These are phyloP conservation scores for Heteromormyrus szaboi DNA, from an alignment of 2,797 vertebrate genomes.

Conservation along the genomic window DNA sequence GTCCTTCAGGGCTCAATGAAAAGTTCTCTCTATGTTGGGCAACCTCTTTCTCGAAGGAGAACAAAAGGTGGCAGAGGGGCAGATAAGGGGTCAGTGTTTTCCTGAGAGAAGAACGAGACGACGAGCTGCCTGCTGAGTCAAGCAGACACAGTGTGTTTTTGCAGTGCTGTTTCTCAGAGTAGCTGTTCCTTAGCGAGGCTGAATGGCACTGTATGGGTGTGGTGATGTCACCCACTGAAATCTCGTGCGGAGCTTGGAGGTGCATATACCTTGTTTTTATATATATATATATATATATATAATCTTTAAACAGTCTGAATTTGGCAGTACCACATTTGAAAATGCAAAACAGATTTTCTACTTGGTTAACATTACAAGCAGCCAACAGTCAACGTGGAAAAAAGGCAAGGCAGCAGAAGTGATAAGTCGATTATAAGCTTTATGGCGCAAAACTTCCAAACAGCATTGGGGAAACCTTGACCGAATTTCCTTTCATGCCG, in stretches of 20 bases:
- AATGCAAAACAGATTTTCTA: not conserved
- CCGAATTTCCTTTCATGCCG: not conserved
- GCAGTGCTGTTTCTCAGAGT: slow-evolving; percentile 29
- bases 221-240: not conserved
- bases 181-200: not conserved
- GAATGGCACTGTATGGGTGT: not conserved
- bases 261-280: not conserved
- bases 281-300: too few species aligned
- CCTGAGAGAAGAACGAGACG: slow-evolving; percentile 28
- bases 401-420: not conserved
- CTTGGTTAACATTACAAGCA: slow-evolving; percentile 6
- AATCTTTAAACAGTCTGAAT: not conserved
- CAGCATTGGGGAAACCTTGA: not conserved
- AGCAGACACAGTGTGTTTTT: slow-evolving; percentile 35
- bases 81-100: slow-evolving; percentile 42
- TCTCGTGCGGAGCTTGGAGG: not conserved
- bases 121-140: slow-evolving; percentile 38
- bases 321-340: not conserved
- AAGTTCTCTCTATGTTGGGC: slow-evolving; percentile 39
- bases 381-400: not conserved
- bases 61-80: slow-evolving; percentile 33
- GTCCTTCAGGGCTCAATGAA: slow-evolving; percentile 48
- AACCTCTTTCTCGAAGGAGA: slow-evolving; percentile 28
- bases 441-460: not conserved
- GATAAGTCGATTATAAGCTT: slow-evolving; percentile 9